A percentile compares a stretch with the other conserved stretches of the same genome.
Evolutionary conservation across 1,140 invertebrate species (phyloP).

Genomic region (Diorhabda sublineata): DNA sequence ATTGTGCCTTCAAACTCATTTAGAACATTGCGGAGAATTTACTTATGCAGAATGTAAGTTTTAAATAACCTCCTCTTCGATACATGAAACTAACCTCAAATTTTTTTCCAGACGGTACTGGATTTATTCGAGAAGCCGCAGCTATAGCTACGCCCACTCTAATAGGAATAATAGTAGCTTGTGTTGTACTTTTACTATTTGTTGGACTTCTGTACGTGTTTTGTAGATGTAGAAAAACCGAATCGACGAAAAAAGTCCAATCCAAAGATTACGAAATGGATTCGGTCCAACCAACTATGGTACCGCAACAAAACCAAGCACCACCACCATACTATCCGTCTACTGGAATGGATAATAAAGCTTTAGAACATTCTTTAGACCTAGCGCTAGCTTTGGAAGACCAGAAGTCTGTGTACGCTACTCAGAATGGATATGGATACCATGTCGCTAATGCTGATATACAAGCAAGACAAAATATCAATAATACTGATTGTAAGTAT

Average conservation of each 20-base stretch:
- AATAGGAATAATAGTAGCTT: slow-evolving; percentile 76
- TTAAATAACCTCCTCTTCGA: background rate
- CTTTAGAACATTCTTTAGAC: slow-evolving; percentile 80
- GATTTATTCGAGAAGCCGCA: slow-evolving; percentile 73
- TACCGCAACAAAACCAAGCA: slow-evolving; percentile 73
- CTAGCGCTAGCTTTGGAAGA: slow-evolving; percentile 74
- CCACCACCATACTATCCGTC: slow-evolving; percentile 80
- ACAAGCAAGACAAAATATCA: slow-evolving; percentile 57
- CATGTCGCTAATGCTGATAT: slow-evolving; percentile 56
- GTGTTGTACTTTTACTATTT: slow-evolving; percentile 74
- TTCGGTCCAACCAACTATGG: slow-evolving; percentile 72
- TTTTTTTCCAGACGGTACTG: slow-evolving; percentile 63
- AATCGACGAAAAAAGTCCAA: slow-evolving; percentile 64
- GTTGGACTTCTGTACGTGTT: slow-evolving; percentile 74
- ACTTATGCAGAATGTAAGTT: slow-evolving; percentile 75
- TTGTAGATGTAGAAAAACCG: slow-evolving; percentile 79
- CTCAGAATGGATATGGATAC: slow-evolving; percentile 80
- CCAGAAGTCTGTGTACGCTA: slow-evolving; percentile 75
- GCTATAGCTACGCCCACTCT: slow-evolving; percentile 70
- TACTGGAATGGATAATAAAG: slow-evolving; percentile 86
- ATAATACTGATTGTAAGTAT: slow-evolving; percentile 71
- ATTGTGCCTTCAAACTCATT: slow-evolving; percentile 71
- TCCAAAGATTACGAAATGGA: slow-evolving; percentile 90
- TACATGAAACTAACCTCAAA: background rate
- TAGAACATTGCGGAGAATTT: slow-evolving; percentile 78